Conservation (phyloP, 2,113 vertebrate genomes). For the Pagrus major region DNA sequence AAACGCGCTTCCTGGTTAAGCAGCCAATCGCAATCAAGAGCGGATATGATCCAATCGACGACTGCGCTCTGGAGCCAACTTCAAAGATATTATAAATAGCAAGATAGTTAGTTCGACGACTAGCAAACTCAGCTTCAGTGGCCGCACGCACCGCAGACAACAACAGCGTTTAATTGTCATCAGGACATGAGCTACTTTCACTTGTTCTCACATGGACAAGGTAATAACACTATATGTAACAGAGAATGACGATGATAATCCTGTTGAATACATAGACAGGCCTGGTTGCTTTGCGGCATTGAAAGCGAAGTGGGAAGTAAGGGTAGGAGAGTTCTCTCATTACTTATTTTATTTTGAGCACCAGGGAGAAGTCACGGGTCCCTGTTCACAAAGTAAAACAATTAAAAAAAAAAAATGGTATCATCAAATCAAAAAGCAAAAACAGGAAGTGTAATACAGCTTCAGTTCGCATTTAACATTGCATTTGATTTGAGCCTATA, state of each 20-base stretch:
- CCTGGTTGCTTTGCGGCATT: not conserved
- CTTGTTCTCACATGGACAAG: not conserved
- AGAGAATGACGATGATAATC: not conserved
- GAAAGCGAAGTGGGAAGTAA: not conserved
- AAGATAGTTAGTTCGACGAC: not conserved
- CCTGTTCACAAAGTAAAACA: no score
- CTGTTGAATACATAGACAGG: not conserved
- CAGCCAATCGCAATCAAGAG: conserved; percentile 63
- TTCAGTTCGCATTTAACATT: not conserved
- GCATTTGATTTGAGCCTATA: not conserved
- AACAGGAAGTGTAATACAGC: not conserved
- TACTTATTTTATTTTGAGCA: not conserved
- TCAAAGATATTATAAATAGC: not conserved
- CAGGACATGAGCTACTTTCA: not conserved
- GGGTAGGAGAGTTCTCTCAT: not conserved
- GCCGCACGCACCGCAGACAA: not conserved
- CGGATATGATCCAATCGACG: conserved; percentile 23
- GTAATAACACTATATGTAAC: not conserved
- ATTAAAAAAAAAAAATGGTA: no score
- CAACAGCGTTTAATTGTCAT: not conserved
- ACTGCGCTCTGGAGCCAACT: not conserved
- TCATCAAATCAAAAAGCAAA: no score
- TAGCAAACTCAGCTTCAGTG: not conserved
- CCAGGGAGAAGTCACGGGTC: no score
- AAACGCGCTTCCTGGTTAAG: conserved; percentile 48